A percentile compares a stretch with the other conserved stretches of the same genome.
Evolutionary conservation across 2,888 invertebrate species (phyloP).

Genomic region (Neuroscelio doddi): DNA sequence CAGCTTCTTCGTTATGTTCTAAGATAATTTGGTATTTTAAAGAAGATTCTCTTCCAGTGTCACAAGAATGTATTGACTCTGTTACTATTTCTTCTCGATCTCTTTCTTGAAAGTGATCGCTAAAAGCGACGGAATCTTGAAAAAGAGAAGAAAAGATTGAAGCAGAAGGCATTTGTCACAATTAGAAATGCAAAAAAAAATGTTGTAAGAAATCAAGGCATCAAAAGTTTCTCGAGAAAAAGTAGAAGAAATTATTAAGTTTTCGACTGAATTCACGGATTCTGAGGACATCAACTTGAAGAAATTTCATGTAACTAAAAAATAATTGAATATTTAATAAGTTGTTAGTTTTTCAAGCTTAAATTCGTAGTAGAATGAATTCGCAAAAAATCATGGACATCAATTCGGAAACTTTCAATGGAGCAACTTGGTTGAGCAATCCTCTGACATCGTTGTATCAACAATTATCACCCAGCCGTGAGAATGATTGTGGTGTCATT

Average conservation of each 20-base stretch:
- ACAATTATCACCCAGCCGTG: conserved; percentile 62
- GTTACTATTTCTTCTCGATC: not conserved
- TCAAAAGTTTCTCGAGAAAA: too few relatives aligned
- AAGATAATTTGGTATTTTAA: conserved; percentile 70
- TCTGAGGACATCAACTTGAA: too few relatives aligned
- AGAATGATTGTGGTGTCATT: conserved; percentile 59
- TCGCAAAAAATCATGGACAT: conserved; percentile 66
- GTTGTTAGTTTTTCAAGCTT: too few relatives aligned
- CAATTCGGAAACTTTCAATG: conserved; percentile 62
- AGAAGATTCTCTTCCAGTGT: conserved; percentile 22
- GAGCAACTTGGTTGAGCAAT: conserved; percentile 63
- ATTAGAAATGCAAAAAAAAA: too few relatives aligned
- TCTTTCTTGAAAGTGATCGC: not conserved
- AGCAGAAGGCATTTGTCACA: too few relatives aligned
- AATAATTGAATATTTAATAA: too few relatives aligned
- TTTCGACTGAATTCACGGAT: too few relatives aligned
- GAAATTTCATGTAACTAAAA: too few relatives aligned
- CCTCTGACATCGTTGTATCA: conserved; percentile 64
- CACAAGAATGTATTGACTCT: conserved; percentile 2
- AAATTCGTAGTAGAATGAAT: conserved; percentile 48
- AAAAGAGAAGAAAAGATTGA: conserved; percentile 10
- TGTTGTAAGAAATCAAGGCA: too few relatives aligned
- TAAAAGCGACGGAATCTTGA: not conserved
- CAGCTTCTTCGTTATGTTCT: conserved; percentile 90
- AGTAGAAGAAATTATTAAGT: too few relatives aligned